Evolutionary conservation across 2,888 invertebrate species (phyloP).

Genomic region (Morpho helenor): DNA sequence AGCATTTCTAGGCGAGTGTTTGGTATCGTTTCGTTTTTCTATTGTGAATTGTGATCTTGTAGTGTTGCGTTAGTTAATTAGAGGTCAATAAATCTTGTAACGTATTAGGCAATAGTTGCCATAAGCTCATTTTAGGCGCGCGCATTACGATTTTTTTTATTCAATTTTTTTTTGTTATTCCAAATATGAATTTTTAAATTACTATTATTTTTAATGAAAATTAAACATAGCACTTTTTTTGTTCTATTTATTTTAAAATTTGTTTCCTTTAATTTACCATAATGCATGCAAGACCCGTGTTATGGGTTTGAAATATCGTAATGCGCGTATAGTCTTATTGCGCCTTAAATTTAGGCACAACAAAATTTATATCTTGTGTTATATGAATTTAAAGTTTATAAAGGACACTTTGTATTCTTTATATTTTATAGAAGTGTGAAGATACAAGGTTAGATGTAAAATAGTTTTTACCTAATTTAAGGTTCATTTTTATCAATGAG

Average conservation of each 20-base stretch:
- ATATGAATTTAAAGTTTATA: not conserved
- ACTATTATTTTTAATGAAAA: too few species aligned
- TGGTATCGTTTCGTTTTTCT: conserved; percentile 33
- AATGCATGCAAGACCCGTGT: too few species aligned
- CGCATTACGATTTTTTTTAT: conserved; percentile 22
- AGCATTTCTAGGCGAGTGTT: conserved; percentile 56
- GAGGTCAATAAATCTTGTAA: conserved; percentile 42
- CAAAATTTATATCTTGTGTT: not conserved
- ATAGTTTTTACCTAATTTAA: conserved; percentile 52
- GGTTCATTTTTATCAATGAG: conserved; percentile 52
- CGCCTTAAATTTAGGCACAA: conserved; percentile 1
- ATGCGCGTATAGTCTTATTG: not conserved
- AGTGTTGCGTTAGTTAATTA: conserved; percentile 44
- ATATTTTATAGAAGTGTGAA: conserved; percentile 2
- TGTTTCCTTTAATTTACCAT: too few species aligned
- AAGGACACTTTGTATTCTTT: too few species aligned
- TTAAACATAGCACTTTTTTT: too few species aligned
- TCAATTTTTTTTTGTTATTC: too few species aligned
- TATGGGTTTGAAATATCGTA: not conserved
- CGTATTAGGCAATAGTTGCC: conserved; percentile 58
- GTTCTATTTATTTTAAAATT: too few species aligned
- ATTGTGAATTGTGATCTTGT: conserved; percentile 32
- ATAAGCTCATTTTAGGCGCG: conserved; percentile 53
- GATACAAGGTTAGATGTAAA: conserved; percentile 31
- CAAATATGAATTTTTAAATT: too few species aligned